Evolutionary conservation across 2,888 invertebrate genomes (phyloP).

Genomic region (Metalampra italica): DNA sequence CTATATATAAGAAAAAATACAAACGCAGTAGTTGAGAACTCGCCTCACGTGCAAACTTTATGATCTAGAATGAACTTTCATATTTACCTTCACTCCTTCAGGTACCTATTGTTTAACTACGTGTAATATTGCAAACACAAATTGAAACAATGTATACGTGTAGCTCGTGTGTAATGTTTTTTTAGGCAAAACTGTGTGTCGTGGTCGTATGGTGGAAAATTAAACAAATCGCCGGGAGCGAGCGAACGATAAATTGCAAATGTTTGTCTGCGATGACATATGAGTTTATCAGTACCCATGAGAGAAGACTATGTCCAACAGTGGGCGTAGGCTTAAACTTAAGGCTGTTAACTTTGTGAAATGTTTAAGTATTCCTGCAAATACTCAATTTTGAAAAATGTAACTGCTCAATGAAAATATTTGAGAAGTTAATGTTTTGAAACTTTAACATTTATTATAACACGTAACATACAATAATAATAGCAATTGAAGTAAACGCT

Average conservation of each 20-base stretch:
- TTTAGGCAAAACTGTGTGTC: conserved; percentile 21
- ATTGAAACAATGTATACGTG: conserved; percentile 4
- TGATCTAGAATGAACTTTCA: neutral
- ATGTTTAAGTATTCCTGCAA: too few species aligned
- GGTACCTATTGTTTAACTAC: neutral
- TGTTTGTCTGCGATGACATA: neutral
- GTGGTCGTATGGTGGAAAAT: conserved; percentile 36
- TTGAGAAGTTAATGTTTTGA: too few species aligned
- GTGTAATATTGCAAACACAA: neutral
- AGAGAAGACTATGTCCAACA: neutral
- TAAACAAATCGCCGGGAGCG: conserved; percentile 23
- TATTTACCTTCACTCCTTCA: conserved; percentile 18
- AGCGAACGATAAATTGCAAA: conserved; percentile 9
- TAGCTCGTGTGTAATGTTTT: too few species aligned
- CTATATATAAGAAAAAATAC: too few species aligned
- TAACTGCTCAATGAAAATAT: too few species aligned
- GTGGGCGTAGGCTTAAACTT: too few species aligned
- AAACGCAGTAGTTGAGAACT: neutral
- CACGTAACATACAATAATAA: too few species aligned
- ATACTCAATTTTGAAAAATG: too few species aligned
- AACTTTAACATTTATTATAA: too few species aligned
- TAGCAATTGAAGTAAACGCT: too few species aligned
- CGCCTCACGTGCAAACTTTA: conserved; percentile 1
- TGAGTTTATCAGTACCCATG: neutral
- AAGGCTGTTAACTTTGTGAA: too few species aligned